These are phyloP conservation scores for Tyria jacobaeae DNA, from an alignment of 2,888 invertebrate genomes.

Conservation along the genomic window DNA sequence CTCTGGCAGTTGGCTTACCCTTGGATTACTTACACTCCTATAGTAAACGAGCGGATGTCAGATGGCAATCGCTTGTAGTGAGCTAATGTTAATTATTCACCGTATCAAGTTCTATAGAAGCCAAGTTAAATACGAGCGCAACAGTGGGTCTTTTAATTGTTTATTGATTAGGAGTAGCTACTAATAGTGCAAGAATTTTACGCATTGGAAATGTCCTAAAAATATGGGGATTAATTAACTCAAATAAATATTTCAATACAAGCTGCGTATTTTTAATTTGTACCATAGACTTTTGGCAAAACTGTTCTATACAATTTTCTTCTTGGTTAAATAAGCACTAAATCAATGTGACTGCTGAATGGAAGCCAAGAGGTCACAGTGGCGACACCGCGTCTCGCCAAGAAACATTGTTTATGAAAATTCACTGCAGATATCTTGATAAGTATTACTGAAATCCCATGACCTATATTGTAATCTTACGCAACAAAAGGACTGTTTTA, in stretches of 20 bases:
- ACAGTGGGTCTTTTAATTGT: neutral
- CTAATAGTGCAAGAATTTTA: neutral
- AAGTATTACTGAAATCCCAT: constrained; percentile 11
- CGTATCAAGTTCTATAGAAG: constrained; percentile 4
- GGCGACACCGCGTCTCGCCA: constrained; percentile 51
- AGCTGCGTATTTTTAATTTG: neutral
- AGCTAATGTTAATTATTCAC: neutral
- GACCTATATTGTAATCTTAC: constrained; percentile 31
- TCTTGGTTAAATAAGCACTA: constrained; percentile 21
- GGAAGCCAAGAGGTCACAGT: constrained; percentile 41
- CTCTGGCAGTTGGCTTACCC: neutral
- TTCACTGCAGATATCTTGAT: constrained; percentile 22
- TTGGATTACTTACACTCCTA: neutral
- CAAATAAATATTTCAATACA: neutral
- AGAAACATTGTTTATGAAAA: constrained; percentile 40
- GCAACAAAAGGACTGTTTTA: constrained; percentile 9
- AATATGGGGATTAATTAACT: neutral
- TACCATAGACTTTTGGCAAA: neutral
- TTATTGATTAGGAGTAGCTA: neutral
- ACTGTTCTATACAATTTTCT: constrained; percentile 23
- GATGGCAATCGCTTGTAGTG: constrained; percentile 1
- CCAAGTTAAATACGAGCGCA: too few relatives aligned
- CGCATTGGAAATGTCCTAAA: neutral
- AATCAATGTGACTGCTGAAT: constrained; percentile 35
- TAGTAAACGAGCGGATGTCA: neutral